Conservation (phyloP, 2,113 vertebrate genomes). For the Acrocephalus arundinaceus region DNA sequence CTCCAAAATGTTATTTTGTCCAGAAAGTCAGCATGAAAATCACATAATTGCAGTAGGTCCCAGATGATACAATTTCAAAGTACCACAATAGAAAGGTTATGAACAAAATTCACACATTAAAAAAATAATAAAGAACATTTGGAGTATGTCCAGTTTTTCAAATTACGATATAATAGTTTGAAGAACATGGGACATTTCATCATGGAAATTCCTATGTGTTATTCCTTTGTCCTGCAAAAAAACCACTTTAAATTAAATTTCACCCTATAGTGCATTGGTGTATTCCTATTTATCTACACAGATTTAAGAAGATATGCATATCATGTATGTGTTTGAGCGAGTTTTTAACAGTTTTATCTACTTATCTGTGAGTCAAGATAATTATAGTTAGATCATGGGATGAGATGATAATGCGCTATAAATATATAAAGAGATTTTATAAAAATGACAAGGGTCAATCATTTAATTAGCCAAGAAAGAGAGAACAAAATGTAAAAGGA, state of each 20-base stretch:
- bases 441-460: background rate
- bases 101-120: background rate
- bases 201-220: background rate
- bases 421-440: background rate
- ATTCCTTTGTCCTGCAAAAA: background rate
- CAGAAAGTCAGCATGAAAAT: background rate
- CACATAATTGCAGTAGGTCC: background rate
- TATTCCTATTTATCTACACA: background rate
- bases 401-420: background rate
- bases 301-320: background rate
- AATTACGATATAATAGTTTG: background rate
- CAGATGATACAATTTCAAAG: background rate
- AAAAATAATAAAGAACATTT: background rate
- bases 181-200: background rate
- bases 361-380: background rate
- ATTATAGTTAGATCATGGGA: background rate
- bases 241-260: background rate
- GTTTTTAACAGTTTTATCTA: background rate
- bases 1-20: background rate
- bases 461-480: constrained; percentile 30
- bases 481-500: background rate
- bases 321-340: background rate
- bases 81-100: background rate
- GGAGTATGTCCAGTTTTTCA: background rate
- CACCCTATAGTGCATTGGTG: background rate